phyloP scores from a whole-genome alignment of 2,113 vertebrate genomes.

The Megaceryle torquata region DNA sequence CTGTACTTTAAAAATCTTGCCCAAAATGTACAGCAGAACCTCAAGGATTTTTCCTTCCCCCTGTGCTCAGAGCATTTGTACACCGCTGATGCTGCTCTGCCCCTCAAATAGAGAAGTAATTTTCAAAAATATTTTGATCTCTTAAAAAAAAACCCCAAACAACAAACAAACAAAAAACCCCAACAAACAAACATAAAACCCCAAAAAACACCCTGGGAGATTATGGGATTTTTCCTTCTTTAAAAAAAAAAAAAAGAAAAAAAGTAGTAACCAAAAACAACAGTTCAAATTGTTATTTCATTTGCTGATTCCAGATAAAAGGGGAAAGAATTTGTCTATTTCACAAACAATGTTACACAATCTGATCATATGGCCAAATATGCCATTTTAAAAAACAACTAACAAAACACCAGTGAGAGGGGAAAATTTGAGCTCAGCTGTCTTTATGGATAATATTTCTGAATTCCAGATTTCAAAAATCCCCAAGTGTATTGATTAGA shows the following conservation, averaged over 20 bases:
- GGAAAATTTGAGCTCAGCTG: fast-evolving
- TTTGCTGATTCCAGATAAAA: too few species aligned
- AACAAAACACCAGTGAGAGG: background rate
- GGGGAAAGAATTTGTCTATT: too few species aligned
- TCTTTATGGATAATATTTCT: fast-evolving
- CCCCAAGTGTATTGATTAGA: background rate
- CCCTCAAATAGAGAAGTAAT: background rate
- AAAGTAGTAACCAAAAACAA: background rate
- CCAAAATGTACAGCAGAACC: background rate
- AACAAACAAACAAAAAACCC: too few species aligned
- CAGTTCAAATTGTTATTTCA: background rate
- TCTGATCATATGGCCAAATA: background rate
- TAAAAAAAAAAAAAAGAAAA: too few species aligned
- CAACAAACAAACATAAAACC: too few species aligned
- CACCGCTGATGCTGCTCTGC: background rate
- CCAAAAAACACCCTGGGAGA: background rate
- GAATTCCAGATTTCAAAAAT: background rate
- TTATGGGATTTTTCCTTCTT: background rate
- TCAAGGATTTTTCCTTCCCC: background rate
- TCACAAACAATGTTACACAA: background rate
- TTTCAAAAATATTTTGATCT: background rate
- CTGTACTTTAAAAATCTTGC: background rate
- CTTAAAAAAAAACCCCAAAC: background rate
- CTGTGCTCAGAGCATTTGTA: background rate
- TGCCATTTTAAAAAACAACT: background rate